Evolutionary conservation across 2,888 invertebrate genomes (phyloP).

Genomic region (Nebria salina): DNA sequence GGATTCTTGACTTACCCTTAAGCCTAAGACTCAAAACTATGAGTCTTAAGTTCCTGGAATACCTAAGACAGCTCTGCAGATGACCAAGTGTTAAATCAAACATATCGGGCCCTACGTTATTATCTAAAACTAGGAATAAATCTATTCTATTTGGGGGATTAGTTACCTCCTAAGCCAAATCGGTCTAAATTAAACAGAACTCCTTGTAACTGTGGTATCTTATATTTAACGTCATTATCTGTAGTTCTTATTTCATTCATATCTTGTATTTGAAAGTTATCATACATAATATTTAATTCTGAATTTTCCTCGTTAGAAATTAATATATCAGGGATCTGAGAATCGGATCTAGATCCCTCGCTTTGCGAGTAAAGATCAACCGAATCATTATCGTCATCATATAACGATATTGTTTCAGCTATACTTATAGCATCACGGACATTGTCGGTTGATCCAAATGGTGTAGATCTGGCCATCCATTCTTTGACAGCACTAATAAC

Average conservation of each 20-base stretch:
- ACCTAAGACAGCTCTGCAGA: background rate
- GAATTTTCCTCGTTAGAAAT: slow-evolving; percentile 51
- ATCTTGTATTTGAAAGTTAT: slow-evolving; percentile 30
- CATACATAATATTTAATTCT: slow-evolving; percentile 17
- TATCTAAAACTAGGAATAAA: slow-evolving; percentile 13
- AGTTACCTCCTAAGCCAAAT: slow-evolving; percentile 52
- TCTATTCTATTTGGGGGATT: slow-evolving; percentile 37
- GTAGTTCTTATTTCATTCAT: background rate
- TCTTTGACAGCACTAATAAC: slow-evolving; percentile 59
- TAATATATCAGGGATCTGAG: slow-evolving; percentile 54
- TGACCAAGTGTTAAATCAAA: slow-evolving; percentile 40
- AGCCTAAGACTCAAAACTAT: background rate
- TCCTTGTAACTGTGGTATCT: slow-evolving; percentile 49
- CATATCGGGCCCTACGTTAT: slow-evolving; percentile 46
- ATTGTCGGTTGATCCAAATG: slow-evolving; percentile 56
- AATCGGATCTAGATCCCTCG: slow-evolving; percentile 47
- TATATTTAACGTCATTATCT: slow-evolving; percentile 31
- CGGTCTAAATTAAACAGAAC: slow-evolving; percentile 52
- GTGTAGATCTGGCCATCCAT: slow-evolving; percentile 59
- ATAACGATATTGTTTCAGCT: slow-evolving; percentile 52
- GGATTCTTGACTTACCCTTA: background rate
- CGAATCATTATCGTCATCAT: slow-evolving; percentile 54
- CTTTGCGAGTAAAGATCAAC: slow-evolving; percentile 48
- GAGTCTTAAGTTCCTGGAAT: background rate
- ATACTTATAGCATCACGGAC: slow-evolving; percentile 50